These are phyloP conservation scores for Lasioglossum baleicum DNA, from an alignment of 1,140 invertebrate genomes.

Conservation along the genomic window DNA sequence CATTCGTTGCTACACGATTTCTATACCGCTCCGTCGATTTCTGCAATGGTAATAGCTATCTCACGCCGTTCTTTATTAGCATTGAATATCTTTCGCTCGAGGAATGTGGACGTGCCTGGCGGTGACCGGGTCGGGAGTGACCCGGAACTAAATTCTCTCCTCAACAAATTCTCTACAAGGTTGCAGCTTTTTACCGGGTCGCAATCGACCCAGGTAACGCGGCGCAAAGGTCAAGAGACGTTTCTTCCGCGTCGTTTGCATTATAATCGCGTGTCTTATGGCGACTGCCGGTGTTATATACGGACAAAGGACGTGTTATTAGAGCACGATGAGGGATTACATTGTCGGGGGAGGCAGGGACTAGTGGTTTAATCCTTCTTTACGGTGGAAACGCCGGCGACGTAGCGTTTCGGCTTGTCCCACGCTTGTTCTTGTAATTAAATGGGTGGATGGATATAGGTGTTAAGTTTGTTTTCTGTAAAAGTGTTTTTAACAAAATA, in stretches of 20 bases:
- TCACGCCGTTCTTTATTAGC: background rate
- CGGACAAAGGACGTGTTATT: constrained; percentile 21
- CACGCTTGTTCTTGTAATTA: background rate
- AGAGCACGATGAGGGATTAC: constrained; percentile 28
- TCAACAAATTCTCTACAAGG: too few relatives aligned
- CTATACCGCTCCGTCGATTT: background rate
- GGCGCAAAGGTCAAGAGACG: too few relatives aligned
- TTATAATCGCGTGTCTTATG: constrained; percentile 18
- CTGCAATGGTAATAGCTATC: background rate
- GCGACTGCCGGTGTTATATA: background rate
- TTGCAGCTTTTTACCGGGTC: too few relatives aligned
- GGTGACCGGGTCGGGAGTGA: too few relatives aligned
- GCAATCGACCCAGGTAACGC: too few relatives aligned
- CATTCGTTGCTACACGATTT: constrained; percentile 14
- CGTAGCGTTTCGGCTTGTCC: constrained; percentile 1
- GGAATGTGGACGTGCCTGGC: too few relatives aligned
- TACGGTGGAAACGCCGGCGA: background rate
- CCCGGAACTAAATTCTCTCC: too few relatives aligned
- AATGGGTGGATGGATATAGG: too few relatives aligned
- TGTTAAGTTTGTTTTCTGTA: too few relatives aligned
- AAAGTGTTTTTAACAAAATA: too few relatives aligned
- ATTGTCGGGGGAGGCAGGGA: constrained; percentile 5
- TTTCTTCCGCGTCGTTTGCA: constrained; percentile 10
- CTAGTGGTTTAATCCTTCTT: constrained; percentile 17
- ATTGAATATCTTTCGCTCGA: too few relatives aligned